Evolutionary conservation across 1,140 invertebrate genomes (phyloP).

Genomic region (Platyscapa corneri): DNA sequence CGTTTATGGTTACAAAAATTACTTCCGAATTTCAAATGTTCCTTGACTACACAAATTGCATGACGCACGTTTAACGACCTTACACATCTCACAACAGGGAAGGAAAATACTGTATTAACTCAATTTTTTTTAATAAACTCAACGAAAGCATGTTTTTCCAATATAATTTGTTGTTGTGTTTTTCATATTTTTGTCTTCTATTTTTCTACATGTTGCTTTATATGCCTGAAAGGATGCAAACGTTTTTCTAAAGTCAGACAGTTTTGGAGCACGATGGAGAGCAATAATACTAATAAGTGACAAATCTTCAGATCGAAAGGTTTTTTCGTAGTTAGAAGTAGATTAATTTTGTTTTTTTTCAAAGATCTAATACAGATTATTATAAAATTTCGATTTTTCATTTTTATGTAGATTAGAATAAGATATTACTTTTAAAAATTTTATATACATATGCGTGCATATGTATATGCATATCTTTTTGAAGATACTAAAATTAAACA

Average conservation of each 20-base stretch:
- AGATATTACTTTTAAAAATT: too few species aligned
- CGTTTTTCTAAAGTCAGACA: constrained; percentile 74
- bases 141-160: not conserved
- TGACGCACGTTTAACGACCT: not conserved
- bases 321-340: constrained; percentile 56
- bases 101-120: constrained; percentile 47
- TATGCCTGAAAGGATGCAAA: constrained; percentile 73
- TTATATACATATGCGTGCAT: too few species aligned
- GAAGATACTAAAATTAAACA: too few species aligned
- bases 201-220: constrained; percentile 58
- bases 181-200: constrained; percentile 54
- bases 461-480: too few species aligned
- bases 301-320: constrained; percentile 55
- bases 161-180: constrained; percentile 10
- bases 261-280: constrained; percentile 75
- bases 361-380: not conserved
- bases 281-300: constrained; percentile 68
- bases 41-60: not conserved
- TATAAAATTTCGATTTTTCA: constrained; percentile 25
- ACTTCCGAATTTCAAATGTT: not conserved
- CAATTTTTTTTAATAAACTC: constrained; percentile 25
- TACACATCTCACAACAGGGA: not conserved
- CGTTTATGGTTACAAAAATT: too few species aligned
- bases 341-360: constrained; percentile 45
- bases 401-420: constrained; percentile 42